Conservation (phyloP, 92 coral and sea anemone species). For the Phenganax subtilis region DNA sequence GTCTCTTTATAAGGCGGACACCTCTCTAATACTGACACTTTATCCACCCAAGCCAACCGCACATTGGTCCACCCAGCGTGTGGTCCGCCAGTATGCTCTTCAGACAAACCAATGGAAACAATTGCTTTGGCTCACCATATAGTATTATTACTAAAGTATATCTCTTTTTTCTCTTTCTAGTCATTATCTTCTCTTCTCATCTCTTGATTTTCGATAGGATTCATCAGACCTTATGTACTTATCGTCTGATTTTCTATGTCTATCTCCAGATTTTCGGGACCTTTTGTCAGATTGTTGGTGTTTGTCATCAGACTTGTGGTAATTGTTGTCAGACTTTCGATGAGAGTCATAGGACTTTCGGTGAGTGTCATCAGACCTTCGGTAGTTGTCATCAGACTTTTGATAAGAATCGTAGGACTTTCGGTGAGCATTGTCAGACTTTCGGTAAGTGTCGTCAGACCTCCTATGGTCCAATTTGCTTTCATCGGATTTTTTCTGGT, state of each 20-base stretch:
- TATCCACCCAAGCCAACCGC: no score
- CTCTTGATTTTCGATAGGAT: neutral
- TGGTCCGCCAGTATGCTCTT: no score
- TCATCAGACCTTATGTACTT: conserved; percentile 1
- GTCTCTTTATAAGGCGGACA: no score
- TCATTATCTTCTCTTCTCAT: neutral
- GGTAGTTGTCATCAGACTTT: conserved; percentile 22
- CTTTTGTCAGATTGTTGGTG: neutral
- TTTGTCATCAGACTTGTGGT: conserved; percentile 6
- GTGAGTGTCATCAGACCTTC: neutral
- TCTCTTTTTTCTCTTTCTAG: neutral
- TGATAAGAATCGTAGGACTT: conserved; percentile 13
- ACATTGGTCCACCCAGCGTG: no score
- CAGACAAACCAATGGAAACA: no score
- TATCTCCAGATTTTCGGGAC: neutral
- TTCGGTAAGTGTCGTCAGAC: neutral
- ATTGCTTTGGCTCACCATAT: no score
- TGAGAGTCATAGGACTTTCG: neutral
- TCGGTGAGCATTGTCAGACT: conserved; percentile 24
- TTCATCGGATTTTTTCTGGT: neutral
- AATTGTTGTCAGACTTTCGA: neutral
- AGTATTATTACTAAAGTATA: no score
- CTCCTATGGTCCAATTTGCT: conserved; percentile 7
- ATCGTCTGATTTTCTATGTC: neutral
- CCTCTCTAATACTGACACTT: no score